These are phyloP conservation scores for Corvus cornix DNA, from an alignment of 2,113 vertebrate species.

Conservation along the genomic window DNA sequence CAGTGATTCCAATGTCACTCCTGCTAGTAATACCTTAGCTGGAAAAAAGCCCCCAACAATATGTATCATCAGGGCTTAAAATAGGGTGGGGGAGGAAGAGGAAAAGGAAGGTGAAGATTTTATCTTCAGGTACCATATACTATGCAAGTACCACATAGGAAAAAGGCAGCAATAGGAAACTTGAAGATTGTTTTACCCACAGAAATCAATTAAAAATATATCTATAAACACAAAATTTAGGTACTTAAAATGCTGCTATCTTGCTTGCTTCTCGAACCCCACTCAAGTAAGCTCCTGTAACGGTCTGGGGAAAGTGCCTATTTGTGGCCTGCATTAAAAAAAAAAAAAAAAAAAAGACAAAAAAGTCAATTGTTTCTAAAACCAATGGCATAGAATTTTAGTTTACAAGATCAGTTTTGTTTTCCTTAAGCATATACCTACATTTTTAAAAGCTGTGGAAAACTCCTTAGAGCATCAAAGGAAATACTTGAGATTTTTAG, in stretches of 20 bases:
- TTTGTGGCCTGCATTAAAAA: slow-evolving; percentile 87
- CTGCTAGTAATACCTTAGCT: not conserved
- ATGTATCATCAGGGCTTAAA: not conserved
- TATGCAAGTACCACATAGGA: slow-evolving; percentile 19
- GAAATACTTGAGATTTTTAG: not conserved
- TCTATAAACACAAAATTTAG: slow-evolving; percentile 11
- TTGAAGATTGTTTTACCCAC: slow-evolving; percentile 49
- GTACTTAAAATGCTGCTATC: slow-evolving; percentile 86
- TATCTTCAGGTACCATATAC: slow-evolving; percentile 49
- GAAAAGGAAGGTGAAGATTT: slow-evolving; percentile 11
- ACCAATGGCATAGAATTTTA: not conserved
- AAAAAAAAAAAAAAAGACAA: too few species aligned
- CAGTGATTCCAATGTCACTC: not conserved
- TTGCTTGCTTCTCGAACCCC: slow-evolving; percentile 98
- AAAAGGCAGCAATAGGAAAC: slow-evolving; percentile 49
- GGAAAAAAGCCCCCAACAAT: not conserved
- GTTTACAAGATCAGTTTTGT: not conserved
- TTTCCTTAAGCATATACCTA: not conserved
- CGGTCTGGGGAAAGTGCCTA: slow-evolving; percentile 96
- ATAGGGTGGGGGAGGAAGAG: not conserved
- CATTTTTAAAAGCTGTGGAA: not conserved
- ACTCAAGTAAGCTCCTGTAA: slow-evolving; percentile 95
- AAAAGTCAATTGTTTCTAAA: not conserved
- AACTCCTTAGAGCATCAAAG: not conserved
- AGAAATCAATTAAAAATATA: slow-evolving; percentile 30